Conservation (phyloP, 1,140 invertebrate genomes). For the Cydia strobilella region DNA sequence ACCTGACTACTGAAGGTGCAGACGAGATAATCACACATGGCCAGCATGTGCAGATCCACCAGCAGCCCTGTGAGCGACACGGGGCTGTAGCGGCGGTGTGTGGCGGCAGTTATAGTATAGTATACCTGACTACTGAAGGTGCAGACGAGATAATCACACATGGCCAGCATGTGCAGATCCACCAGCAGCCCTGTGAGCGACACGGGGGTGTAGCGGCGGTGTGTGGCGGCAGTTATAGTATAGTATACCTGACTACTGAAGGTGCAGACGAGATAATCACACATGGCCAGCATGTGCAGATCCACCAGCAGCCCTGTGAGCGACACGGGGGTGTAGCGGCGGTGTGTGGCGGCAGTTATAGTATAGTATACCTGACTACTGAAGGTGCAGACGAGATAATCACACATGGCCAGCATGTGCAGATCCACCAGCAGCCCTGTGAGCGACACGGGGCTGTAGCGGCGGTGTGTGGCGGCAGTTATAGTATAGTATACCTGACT, state of each 20-base stretch:
- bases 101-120: no score
- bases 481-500: no score
- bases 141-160: conserved; percentile 95
- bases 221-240: conserved; percentile 92
- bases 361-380: conserved; percentile 80
- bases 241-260: conserved; percentile 83
- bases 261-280: conserved; percentile 96
- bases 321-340: no score
- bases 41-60: conserved; percentile 93
- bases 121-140: conserved; percentile 87
- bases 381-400: conserved; percentile 97
- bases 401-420: conserved; percentile 91
- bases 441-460: conserved; percentile 94
- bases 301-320: conserved; percentile 95
- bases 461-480: no score
- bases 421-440: conserved; percentile 96
- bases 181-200: conserved; percentile 95
- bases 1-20: conserved; percentile 91
- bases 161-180: conserved; percentile 94
- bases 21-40: conserved; percentile 93
- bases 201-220: no score
- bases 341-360: conserved; percentile 93
- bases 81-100: conserved; percentile 92
- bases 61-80: conserved; percentile 94
- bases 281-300: conserved; percentile 92